phyloP scores from a whole-genome alignment of 2,888 invertebrate species.

The Drosophila incognita region DNA sequence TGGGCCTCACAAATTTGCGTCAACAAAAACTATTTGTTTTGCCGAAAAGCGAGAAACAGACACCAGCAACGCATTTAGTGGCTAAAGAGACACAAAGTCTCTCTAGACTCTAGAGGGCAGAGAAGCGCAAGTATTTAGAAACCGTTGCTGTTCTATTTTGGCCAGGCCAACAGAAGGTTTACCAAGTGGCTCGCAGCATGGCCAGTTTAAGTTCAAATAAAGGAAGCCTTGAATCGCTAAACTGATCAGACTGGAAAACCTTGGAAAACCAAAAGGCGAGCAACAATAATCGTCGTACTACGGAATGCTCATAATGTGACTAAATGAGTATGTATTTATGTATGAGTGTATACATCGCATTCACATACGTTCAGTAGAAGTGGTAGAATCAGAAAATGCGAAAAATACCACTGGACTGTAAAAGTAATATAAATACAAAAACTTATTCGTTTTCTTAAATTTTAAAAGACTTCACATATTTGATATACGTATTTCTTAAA shows the following conservation, averaged over 20 bases:
- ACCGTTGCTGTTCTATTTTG: slow-evolving; percentile 76
- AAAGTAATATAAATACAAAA: background rate
- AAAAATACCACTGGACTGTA: background rate
- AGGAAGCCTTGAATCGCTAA: slow-evolving; percentile 70
- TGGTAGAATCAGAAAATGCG: background rate
- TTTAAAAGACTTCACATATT: background rate
- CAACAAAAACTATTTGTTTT: slow-evolving; percentile 62
- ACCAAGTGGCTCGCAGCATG: slow-evolving; percentile 37
- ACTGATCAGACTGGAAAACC: slow-evolving; percentile 76
- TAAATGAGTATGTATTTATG: slow-evolving; percentile 1
- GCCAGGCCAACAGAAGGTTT: slow-evolving; percentile 80
- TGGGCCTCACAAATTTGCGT: slow-evolving; percentile 64
- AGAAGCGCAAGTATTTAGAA: slow-evolving; percentile 64
- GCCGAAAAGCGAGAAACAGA: slow-evolving; percentile 22
- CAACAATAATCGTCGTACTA: slow-evolving; percentile 47
- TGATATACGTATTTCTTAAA: background rate
- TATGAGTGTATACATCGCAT: background rate
- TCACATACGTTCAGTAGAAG: background rate
- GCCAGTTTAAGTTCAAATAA: slow-evolving; percentile 34
- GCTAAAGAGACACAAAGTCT: background rate
- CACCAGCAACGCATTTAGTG: slow-evolving; percentile 4
- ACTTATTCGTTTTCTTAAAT: background rate
- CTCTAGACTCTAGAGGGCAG: slow-evolving; percentile 1
- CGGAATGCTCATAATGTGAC: slow-evolving; percentile 23
- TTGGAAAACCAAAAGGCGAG: slow-evolving; percentile 73